Conservation (phyloP, 2,888 invertebrate species). For the Argyresthia albistria region DNA sequence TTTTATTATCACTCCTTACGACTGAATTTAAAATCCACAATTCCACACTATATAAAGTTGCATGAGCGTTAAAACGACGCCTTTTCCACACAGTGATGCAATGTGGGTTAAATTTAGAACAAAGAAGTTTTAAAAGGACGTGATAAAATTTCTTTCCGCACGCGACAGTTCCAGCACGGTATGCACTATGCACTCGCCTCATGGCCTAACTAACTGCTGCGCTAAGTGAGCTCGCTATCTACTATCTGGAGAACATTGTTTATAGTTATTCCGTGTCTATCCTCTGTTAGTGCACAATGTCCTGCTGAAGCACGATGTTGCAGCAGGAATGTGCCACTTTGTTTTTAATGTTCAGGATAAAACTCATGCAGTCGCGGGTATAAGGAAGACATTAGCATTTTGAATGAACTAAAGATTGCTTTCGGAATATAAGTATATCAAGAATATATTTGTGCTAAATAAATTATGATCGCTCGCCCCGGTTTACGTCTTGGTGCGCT, state of each 20-base stretch:
- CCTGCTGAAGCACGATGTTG: conserved; percentile 13
- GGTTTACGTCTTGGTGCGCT: conserved; percentile 39
- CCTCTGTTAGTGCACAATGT: conserved; percentile 31
- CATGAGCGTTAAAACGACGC: not conserved
- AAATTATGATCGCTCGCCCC: conserved; percentile 53
- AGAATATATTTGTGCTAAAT: conserved; percentile 28
- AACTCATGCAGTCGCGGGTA: not conserved
- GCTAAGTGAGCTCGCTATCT: conserved; percentile 7
- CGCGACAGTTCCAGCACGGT: conserved; percentile 1
- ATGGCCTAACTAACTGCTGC: not conserved
- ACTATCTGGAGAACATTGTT: conserved; percentile 14
- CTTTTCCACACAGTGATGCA: not conserved
- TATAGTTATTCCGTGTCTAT: conserved; percentile 25
- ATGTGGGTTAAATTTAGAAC: conserved; percentile 1
- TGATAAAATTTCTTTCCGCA: conserved; percentile 1
- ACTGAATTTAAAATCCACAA: not conserved
- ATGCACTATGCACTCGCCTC: not conserved
- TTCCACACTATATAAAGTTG: not conserved
- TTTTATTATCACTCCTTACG: conserved; percentile 25
- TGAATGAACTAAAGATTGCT: conserved; percentile 42
- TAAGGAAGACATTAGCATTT: conserved; percentile 6
- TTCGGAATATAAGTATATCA: conserved; percentile 35
- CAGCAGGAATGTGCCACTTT: conserved; percentile 28
- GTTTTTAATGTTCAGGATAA: conserved; percentile 1
- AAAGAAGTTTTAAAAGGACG: conserved; percentile 2